These are phyloP conservation scores for Drosophila lutescens DNA, from an alignment of 2,888 invertebrate genomes.

Conservation along the genomic window DNA sequence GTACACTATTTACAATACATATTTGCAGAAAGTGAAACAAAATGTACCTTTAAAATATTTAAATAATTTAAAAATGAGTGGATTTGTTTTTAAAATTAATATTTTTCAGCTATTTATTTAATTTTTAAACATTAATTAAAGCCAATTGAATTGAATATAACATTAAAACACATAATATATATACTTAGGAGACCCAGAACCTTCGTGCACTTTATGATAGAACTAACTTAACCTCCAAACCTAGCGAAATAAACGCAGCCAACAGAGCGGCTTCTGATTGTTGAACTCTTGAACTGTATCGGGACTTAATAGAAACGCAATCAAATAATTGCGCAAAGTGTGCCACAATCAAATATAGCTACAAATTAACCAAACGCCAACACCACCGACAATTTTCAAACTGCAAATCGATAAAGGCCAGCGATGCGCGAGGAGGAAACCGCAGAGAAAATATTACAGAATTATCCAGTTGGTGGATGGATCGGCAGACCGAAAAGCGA, in stretches of 20 bases:
- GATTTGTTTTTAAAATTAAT: too few relatives aligned
- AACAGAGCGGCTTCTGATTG: conserved; percentile 70
- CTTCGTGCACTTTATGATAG: conserved; percentile 10
- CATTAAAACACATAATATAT: too few relatives aligned
- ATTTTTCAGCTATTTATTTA: too few relatives aligned
- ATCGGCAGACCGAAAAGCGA: conserved; percentile 63
- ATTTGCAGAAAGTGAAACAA: too few relatives aligned
- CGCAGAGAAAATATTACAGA: conserved; percentile 44
- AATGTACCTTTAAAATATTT: too few relatives aligned
- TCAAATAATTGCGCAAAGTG: conserved; percentile 81
- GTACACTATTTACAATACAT: too few relatives aligned
- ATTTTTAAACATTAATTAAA: too few relatives aligned
- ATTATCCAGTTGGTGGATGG: conserved; percentile 61
- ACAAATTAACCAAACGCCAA: conserved; percentile 75
- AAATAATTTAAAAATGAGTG: too few relatives aligned
- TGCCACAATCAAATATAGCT: conserved; percentile 80
- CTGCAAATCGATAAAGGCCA: conserved; percentile 73
- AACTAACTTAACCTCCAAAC: conserved; percentile 63
- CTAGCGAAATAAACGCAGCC: conserved; percentile 52
- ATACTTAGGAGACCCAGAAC: neutral
- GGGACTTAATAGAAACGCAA: conserved; percentile 79
- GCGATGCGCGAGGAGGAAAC: conserved; percentile 16
- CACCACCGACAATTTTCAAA: conserved; percentile 53
- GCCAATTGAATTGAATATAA: too few relatives aligned
- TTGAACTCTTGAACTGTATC: conserved; percentile 76